Conservation (phyloP, 2,797 vertebrate species). For the Miichthys miiuy region DNA sequence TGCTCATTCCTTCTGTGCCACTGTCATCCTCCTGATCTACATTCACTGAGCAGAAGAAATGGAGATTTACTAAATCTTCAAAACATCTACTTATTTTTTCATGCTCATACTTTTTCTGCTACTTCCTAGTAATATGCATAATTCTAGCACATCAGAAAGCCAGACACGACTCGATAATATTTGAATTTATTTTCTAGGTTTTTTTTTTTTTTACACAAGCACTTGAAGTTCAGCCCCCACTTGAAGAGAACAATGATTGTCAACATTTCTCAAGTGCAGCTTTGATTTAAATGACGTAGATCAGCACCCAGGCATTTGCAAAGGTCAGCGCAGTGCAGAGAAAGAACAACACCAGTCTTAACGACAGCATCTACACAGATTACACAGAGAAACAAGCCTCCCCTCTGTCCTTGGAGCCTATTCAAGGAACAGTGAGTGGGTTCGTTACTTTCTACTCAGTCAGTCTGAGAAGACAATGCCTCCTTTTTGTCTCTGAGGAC, state of each 20-base stretch:
- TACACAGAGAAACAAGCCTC: slow-evolving; percentile 58
- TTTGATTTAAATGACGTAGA: slow-evolving; percentile 68
- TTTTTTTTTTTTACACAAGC: not conserved
- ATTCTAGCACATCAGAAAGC: not conserved
- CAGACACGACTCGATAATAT: not conserved
- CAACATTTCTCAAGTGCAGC: slow-evolving; percentile 49
- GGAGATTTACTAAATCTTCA: not conserved
- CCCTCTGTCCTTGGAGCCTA: slow-evolving; percentile 63
- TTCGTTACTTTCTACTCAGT: slow-evolving; percentile 71
- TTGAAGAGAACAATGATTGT: slow-evolving; percentile 35
- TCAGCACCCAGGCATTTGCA: slow-evolving; percentile 57
- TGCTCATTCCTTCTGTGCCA: not conserved
- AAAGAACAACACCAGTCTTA: slow-evolving; percentile 57
- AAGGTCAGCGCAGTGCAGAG: slow-evolving; percentile 63
- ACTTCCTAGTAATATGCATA: not conserved
- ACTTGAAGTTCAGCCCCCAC: slow-evolving; percentile 11
- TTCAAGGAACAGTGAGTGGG: slow-evolving; percentile 77
- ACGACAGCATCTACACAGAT: slow-evolving; percentile 37
- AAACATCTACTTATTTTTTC: not conserved
- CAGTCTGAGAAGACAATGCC: slow-evolving; percentile 66
- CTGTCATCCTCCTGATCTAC: slow-evolving; percentile 2
- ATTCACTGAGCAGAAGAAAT: not conserved
- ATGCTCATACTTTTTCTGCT: not conserved
- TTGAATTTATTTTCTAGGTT: not conserved
- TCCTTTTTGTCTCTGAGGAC: slow-evolving; percentile 62